These are phyloP conservation scores for Eulemur macaco DNA, from an alignment of 2,113 vertebrate species.

Conservation along the genomic window DNA sequence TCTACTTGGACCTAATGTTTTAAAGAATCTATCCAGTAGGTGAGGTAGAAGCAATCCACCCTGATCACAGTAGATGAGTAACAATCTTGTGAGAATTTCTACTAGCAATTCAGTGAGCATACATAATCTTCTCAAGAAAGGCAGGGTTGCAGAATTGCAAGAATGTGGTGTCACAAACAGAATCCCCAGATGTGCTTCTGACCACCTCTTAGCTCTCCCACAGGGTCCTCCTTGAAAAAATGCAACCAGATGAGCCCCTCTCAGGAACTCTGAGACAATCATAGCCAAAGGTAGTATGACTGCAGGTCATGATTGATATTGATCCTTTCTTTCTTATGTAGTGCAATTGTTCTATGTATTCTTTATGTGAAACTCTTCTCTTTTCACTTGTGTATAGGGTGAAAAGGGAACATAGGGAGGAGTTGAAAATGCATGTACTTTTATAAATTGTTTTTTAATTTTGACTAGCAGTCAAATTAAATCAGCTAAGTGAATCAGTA, in stretches of 20 bases:
- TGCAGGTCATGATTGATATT: slow-evolving; percentile 10
- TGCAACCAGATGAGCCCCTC: background rate
- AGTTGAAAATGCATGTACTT: background rate
- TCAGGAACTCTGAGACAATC: slow-evolving; percentile 19
- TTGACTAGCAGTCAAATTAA: slow-evolving; percentile 33
- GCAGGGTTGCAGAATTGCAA: background rate
- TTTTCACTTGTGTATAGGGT: background rate
- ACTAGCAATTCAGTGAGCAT: background rate
- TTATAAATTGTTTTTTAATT: slow-evolving; percentile 37
- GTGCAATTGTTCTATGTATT: background rate
- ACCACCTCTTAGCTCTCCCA: background rate
- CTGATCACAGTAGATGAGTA: background rate
- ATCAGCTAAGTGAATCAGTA: background rate
- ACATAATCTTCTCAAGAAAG: background rate
- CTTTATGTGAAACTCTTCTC: background rate
- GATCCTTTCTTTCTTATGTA: slow-evolving; percentile 5
- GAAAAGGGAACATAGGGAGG: background rate
- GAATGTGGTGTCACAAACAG: background rate
- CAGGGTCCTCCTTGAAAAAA: slow-evolving; percentile 21
- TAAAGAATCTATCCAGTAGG: background rate
- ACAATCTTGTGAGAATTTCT: background rate
- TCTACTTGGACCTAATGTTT: background rate
- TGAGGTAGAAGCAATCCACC: background rate
- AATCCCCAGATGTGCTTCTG: background rate
- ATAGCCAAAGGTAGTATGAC: background rate